Conservation (phyloP, 2,888 invertebrate species). For the Malthinus seriepunctatus region DNA sequence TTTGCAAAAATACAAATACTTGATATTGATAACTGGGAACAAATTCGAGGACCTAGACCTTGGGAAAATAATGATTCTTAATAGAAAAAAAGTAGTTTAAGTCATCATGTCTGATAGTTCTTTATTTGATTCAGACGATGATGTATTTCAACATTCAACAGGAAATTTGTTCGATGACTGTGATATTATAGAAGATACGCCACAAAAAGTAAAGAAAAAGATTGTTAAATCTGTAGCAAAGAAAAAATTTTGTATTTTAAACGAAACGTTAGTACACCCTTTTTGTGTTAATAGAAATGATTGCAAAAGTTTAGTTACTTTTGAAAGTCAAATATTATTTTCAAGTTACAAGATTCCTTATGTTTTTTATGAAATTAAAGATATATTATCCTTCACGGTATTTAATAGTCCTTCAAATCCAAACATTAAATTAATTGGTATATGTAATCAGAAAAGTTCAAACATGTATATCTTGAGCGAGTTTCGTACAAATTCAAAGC, state of each 20-base stretch:
- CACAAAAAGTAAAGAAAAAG: conserved; percentile 11
- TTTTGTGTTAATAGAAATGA: conserved; percentile 3
- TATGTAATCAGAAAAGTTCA: conserved; percentile 2
- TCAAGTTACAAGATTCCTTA: conserved; percentile 9
- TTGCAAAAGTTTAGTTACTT: neutral
- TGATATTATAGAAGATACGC: conserved; percentile 20
- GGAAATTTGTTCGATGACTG: neutral
- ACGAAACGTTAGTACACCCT: no score
- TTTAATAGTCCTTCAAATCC: neutral
- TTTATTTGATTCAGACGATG: neutral
- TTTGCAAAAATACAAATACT: conserved; percentile 73
- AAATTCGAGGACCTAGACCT: conserved; percentile 81
- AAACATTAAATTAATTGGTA: conserved; percentile 16
- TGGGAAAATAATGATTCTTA: conserved; percentile 72
- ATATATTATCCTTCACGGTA: conserved; percentile 10
- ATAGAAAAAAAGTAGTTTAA: neutral
- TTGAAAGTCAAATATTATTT: neutral
- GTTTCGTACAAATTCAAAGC: neutral
- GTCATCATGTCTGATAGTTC: neutral
- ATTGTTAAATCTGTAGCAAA: neutral
- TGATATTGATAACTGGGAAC: conserved; percentile 84
- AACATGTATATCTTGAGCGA: conserved; percentile 1
- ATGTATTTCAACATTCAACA: neutral
- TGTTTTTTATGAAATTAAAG: conserved; percentile 14
- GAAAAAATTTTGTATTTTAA: no score